A percentile compares a stretch with the other conserved stretches of the same genome.
These are phyloP conservation scores for Lophius piscatorius DNA, from an alignment of 2,113 vertebrate species.

Conservation along the genomic window DNA sequence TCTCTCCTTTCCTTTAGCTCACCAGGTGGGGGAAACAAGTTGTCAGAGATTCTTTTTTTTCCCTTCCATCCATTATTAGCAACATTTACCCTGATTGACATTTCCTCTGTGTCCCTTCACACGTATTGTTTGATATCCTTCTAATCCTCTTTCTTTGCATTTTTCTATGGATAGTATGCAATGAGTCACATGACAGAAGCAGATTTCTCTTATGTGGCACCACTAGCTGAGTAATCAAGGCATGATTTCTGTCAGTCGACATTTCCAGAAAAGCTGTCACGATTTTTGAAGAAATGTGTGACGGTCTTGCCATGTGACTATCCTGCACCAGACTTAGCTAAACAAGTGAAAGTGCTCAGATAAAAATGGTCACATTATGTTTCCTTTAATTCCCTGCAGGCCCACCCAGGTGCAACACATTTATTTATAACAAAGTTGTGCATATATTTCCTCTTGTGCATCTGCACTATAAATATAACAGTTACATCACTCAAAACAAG, in stretches of 20 bases:
- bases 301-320: constrained; percentile 15
- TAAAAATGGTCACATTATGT: no score
- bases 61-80: not conserved
- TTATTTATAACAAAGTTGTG: not conserved
- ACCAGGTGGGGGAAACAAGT: constrained; percentile 5
- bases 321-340: constrained; percentile 5
- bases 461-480: not conserved
- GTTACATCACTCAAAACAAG: constrained; percentile 2
- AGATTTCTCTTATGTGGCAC: no score
- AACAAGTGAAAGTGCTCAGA: constrained; percentile 2
- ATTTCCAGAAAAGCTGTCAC: no score
- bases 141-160: no score
- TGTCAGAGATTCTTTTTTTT: not conserved
- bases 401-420: not conserved
- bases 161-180: no score
- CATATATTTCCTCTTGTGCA: constrained; percentile 1
- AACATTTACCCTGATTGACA: constrained; percentile 1
- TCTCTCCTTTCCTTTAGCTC: constrained; percentile 32
- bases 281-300: no score
- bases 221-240: no score
- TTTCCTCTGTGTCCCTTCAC: no score
- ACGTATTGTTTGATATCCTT: no score
- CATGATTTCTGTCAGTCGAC: constrained; percentile 15
- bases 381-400: no score
- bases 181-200: no score